Percentiles rank a stretch among this genome's conserved stretches.
These are phyloP conservation scores for Zaprionus kolodkinae DNA, from an alignment of 1,140 invertebrate genomes.

Conservation along the genomic window DNA sequence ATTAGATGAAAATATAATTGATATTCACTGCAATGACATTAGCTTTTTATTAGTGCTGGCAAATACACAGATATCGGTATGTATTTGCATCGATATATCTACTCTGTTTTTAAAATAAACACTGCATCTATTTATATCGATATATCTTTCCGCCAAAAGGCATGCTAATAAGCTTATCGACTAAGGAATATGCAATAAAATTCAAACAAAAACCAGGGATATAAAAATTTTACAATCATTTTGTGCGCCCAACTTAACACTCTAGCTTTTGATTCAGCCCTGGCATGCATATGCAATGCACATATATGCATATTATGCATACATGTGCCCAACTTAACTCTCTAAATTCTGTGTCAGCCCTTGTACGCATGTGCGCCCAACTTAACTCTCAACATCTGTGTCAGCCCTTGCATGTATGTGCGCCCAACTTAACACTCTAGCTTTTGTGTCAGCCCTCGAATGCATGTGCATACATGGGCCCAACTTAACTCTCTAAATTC, in stretches of 20 bases:
- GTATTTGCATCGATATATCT: not conserved
- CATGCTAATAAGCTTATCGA: not conserved
- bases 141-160: not conserved
- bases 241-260: not conserved
- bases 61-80: not conserved
- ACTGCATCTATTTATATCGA: not conserved
- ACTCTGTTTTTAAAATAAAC: not conserved
- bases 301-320: too few relatives aligned
- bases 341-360: too few relatives aligned
- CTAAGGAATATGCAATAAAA: not conserved
- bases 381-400: too few relatives aligned
- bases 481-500: too few relatives aligned
- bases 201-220: not conserved
- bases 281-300: constrained; percentile 6
- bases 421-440: too few relatives aligned
- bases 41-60: not conserved
- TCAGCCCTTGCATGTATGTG: too few relatives aligned
- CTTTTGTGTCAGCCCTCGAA: too few relatives aligned
- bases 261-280: not conserved
- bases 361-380: too few relatives aligned
- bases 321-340: not conserved
- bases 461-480: too few relatives aligned
- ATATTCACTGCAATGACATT: not conserved
- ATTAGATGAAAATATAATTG: not conserved
- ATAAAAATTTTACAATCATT: not conserved